These are phyloP conservation scores for Linurgus olivaceus DNA, from an alignment of 2,797 vertebrate genomes.

Conservation along the genomic window DNA sequence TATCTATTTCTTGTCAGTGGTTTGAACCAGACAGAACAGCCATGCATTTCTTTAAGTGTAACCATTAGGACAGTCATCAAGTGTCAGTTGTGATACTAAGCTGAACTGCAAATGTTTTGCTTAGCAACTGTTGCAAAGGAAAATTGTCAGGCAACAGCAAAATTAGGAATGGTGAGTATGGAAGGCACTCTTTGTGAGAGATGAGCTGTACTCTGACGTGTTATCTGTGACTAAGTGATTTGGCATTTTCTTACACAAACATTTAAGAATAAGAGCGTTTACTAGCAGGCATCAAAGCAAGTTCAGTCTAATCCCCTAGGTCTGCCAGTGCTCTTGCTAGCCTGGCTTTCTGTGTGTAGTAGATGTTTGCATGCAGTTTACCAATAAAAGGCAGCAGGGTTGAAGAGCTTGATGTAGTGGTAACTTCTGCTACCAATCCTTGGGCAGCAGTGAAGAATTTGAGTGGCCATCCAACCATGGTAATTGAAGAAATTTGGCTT, in stretches of 20 bases:
- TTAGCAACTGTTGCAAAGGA: conserved; percentile 63
- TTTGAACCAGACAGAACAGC: not conserved
- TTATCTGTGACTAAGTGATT: conserved; percentile 30
- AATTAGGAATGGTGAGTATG: not conserved
- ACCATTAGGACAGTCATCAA: not conserved
- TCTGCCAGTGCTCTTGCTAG: not conserved
- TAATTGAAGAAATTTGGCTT: not conserved
- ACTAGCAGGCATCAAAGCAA: not conserved
- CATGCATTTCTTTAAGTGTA: not conserved
- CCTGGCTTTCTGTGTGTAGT: not conserved
- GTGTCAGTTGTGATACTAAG: conserved; percentile 16
- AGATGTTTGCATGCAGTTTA: not conserved
- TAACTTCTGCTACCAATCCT: not conserved
- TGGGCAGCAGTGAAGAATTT: not conserved
- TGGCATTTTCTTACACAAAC: conserved; percentile 41
- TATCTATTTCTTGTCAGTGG: not conserved
- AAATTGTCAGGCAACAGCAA: conserved; percentile 32
- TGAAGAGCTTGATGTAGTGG: rapidly evolving
- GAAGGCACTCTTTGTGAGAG: not conserved
- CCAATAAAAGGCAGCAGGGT: not conserved
- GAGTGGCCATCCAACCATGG: rapidly evolving
- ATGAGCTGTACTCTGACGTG: conserved; percentile 24
- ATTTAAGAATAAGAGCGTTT: not conserved
- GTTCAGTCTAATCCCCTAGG: not conserved
- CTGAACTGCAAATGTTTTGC: conserved; percentile 51